These are phyloP conservation scores for Chirona hameri DNA, from an alignment of 2,888 invertebrate genomes.

Conservation along the genomic window DNA sequence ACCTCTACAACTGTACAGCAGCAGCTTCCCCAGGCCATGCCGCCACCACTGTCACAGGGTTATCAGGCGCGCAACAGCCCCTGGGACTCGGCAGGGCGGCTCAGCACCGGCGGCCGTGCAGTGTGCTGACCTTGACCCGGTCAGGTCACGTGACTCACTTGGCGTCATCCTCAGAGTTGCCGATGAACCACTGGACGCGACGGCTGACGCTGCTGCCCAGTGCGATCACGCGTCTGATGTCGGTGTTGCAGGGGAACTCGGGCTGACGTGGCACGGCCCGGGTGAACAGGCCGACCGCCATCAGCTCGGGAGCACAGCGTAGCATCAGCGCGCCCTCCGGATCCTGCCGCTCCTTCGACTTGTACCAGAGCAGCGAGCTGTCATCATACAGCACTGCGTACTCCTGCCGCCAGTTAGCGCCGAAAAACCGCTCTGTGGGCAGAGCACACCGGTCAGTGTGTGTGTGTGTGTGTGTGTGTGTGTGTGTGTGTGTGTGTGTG, in stretches of 20 bases:
- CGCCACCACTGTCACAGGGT: too few relatives aligned
- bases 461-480: too few relatives aligned
- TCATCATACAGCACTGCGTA: slow-evolving; percentile 80
- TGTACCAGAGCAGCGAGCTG: slow-evolving; percentile 78
- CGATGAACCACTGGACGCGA: slow-evolving; percentile 76
- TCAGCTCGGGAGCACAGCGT: slow-evolving; percentile 72
- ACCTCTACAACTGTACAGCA: too few relatives aligned
- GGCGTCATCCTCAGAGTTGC: slow-evolving; percentile 70
- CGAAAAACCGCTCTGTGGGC: slow-evolving; percentile 67
- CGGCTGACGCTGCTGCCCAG: slow-evolving; percentile 66
- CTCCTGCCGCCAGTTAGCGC: slow-evolving; percentile 76
- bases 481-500: too few relatives aligned
- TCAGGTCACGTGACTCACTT: slow-evolving; percentile 55
- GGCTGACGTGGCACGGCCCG: slow-evolving; percentile 67
- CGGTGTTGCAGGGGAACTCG: slow-evolving; percentile 64
- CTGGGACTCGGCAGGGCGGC: too few relatives aligned
- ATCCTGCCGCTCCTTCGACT: slow-evolving; percentile 56
- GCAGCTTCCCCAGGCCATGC: too few relatives aligned
- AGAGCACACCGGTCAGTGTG: too few relatives aligned
- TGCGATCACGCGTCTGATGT: slow-evolving; percentile 68
- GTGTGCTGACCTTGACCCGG: too few relatives aligned
- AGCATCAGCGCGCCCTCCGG: slow-evolving; percentile 57
- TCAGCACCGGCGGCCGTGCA: too few relatives aligned
- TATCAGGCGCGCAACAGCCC: too few relatives aligned
- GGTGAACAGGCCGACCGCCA: slow-evolving; percentile 60